Conservation (phyloP, 2,797 vertebrate genomes). For the Denticeps clupeoides region DNA sequence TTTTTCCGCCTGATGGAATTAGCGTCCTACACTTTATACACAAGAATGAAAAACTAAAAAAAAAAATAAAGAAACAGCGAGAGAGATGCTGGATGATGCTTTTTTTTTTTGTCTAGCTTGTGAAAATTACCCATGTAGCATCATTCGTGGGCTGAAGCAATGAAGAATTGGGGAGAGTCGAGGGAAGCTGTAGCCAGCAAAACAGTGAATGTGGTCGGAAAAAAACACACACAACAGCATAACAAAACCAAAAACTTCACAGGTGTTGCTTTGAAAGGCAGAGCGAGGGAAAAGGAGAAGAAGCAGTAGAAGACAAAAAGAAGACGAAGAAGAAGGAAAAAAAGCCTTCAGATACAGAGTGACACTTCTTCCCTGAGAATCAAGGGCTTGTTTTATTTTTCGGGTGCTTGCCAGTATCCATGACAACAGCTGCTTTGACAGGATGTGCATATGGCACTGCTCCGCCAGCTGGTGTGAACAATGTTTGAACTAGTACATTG, state of each 20-base stretch:
- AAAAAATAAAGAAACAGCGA: too few species aligned
- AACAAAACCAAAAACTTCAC: constrained; percentile 56
- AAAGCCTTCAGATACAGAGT: constrained; percentile 60
- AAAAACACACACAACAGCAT: constrained; percentile 14
- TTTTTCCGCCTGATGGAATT: background rate
- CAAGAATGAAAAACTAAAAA: background rate
- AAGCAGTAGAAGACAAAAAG: background rate
- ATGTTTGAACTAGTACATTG: constrained; percentile 99
- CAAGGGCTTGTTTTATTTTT: constrained; percentile 76
- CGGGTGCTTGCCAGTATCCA: constrained; percentile 95
- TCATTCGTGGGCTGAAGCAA: too few species aligned
- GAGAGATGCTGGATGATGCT: too few species aligned
- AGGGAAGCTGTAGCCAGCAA: too few species aligned
- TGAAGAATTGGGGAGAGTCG: too few species aligned
- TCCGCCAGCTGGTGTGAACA: constrained; percentile 99
- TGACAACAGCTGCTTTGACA: constrained; percentile 99
- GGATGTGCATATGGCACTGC: constrained; percentile 95
- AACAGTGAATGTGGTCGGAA: background rate
- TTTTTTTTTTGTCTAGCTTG: background rate
- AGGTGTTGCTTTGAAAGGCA: constrained; percentile 40
- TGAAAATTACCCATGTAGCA: too few species aligned
- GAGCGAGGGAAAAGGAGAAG: constrained; percentile 16
- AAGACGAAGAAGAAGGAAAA: constrained; percentile 10
- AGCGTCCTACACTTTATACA: background rate
- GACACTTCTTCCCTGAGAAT: constrained; percentile 77